Evolutionary conservation across 2,113 vertebrate species (phyloP), one percentile per base, ranked within the genome.

Genomic region (Epinephelus lanceolatus): DNA sequence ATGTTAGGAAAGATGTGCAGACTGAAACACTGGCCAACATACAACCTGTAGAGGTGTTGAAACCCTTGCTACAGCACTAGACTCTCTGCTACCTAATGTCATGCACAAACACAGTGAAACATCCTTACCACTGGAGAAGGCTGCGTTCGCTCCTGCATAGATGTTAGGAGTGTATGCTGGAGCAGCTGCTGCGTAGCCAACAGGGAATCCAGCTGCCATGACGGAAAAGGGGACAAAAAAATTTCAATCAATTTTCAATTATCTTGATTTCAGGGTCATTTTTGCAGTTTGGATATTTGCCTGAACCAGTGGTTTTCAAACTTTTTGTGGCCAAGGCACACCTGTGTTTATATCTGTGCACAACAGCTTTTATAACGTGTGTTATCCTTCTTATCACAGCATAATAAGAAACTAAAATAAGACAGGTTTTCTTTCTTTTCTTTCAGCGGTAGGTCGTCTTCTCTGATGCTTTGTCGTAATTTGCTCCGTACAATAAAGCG

Each of bases 141-240:
- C 96, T 71, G 97, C 95, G 93, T 97, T 99, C 52, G 96, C 95
- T 91, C 97, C 98, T 90, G 97, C 95, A 74, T 99, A 99, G 91
- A 99, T 94, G 67, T 93, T 97, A 27, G 97, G 97, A 80, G 96
- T 97, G 90, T 99, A 99, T 23, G 97, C 94, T 84, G 97, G 98
- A 89, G 97, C 97, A 88, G 98, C 97, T 6, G 98, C 92, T 71
- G 97, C 97, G 45, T 99, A 99, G 83, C 98, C 97, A 83, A 99
- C 96, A 68, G 98, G 98, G 87, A 99, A 99, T 82, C 98, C 98
- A 91, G 97, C 97, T 98, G 47, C 7, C 87, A 37, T 14, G 30
- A 79, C 2, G 53, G 76, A 18, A 87, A 45, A 15, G 8, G 67
- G 5, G 65, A 33, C 3, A 66, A 13, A 25, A 60, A 30, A 65